Evolutionary conservation across 2,888 invertebrate genomes (phyloP), one percentile per base, ranked within the genome.

Genomic region (Pantelozetes paolii): DNA sequence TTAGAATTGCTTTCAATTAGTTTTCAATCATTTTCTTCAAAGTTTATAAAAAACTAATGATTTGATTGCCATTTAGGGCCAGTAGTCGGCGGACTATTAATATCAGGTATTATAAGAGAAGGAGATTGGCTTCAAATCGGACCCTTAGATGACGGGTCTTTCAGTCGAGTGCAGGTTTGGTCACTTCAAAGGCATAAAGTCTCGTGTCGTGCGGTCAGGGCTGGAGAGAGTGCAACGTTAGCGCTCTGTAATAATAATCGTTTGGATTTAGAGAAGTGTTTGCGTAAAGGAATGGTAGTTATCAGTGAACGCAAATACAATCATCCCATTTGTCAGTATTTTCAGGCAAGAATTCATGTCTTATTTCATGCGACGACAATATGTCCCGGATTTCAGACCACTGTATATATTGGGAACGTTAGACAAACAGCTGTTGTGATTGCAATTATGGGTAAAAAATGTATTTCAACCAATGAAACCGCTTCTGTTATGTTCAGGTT

Each of bases 341-440:
- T 87, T 77, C 85, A 93, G 88, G 97, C 97, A 0, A 90, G 89
- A 70, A 89, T 98, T 0, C 89, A 90, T 50, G 89, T 98, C 0
- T 85, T 97, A n/a, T 90, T 90, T 77, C 95, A 95, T 82, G 88
- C 91, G 0, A 92, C 90, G 0, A 88, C 89, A 18, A 92, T 94
- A 76, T 89, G 87, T 77, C 88, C 89, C 28, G 85, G 85, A 36
- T 85, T 85, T 79, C 85, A 85, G 80, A 91, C 94, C 26, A 96
- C 96, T 0, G 90, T 97, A 0, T 95, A 97, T 82, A 92, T 97
- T 71, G 97, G 95, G 0, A 96, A 94, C 79, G 92, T 99, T 9
- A 85, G 96, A 0, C 97, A 97, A 83, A 96, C 96, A 0, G 96
- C 93, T n/a, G 88, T 91, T 11, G 90, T 97, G 69, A 88, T 90